phyloP scores from a whole-genome alignment of 2,797 vertebrate genomes.

The Gymnoscopelus braueri region DNA sequence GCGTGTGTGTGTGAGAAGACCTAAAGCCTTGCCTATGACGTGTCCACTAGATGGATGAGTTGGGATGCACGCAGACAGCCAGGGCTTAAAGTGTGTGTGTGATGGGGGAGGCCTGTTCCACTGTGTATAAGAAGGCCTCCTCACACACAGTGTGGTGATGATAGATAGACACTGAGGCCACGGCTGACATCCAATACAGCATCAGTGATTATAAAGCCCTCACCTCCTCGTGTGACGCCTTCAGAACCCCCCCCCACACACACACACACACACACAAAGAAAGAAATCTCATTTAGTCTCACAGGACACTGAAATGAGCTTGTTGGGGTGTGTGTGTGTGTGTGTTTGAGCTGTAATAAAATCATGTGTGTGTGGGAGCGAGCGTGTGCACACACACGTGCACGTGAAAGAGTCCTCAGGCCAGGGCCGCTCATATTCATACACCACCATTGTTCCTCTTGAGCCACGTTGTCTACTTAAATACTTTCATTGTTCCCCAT shows the following conservation, averaged over 20 bases:
- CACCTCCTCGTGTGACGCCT: slow-evolving; percentile 62
- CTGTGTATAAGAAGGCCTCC: slow-evolving; percentile 69
- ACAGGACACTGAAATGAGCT: slow-evolving; percentile 62
- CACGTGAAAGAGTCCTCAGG: not conserved
- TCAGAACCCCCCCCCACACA: slow-evolving; percentile 45
- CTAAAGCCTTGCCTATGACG: slow-evolving; percentile 47
- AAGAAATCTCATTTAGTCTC: slow-evolving; percentile 74
- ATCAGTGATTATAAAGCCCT: slow-evolving; percentile 76
- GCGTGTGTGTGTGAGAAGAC: slow-evolving; percentile 28
- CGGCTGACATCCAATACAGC: slow-evolving; percentile 80
- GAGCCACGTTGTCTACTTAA: too few species aligned
- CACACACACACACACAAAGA: slow-evolving; percentile 45
- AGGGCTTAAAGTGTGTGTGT: not conserved
- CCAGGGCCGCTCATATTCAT: too few species aligned
- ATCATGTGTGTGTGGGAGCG: not conserved
- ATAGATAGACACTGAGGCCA: slow-evolving; percentile 77
- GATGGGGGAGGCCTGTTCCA: slow-evolving; percentile 27
- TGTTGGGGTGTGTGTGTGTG: slow-evolving; percentile 22
- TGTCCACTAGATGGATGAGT: slow-evolving; percentile 32
- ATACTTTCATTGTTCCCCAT: slow-evolving; percentile 17
- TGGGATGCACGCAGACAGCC: not conserved
- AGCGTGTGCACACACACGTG: too few species aligned
- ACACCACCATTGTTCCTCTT: too few species aligned
- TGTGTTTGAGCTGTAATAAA: not conserved
- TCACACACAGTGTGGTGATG: slow-evolving; percentile 57